These are phyloP conservation scores for Sapajus apella DNA, from an alignment of 2,113 vertebrate genomes.

Conservation along the genomic window DNA sequence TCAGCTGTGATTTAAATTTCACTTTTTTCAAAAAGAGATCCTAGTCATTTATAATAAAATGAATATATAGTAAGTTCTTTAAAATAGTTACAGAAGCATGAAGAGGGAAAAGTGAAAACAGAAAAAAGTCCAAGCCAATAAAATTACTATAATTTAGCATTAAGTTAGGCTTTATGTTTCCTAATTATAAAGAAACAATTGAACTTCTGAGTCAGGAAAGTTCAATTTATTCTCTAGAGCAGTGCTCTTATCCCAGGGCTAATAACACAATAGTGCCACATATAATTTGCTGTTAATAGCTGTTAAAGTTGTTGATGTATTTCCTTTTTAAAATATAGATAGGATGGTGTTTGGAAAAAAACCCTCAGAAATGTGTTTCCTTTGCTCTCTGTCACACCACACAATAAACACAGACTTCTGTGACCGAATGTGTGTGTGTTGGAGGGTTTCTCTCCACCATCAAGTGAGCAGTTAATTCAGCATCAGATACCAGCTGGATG, in stretches of 20 bases:
- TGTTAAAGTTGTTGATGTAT: neutral
- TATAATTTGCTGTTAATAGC: conserved; percentile 26
- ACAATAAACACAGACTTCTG: neutral
- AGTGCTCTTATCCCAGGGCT: neutral
- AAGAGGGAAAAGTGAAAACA: neutral
- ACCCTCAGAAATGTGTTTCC: neutral
- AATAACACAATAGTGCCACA: neutral
- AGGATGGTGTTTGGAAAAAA: neutral
- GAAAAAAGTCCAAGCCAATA: neutral
- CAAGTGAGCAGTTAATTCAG: neutral
- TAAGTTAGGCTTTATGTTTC: conserved; percentile 24
- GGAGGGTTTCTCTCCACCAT: neutral
- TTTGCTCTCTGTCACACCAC: neutral
- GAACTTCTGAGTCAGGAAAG: neutral
- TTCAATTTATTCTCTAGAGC: neutral
- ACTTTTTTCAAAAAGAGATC: neutral
- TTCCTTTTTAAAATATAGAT: neutral
- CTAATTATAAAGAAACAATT: conserved; percentile 37
- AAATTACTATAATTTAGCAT: neutral
- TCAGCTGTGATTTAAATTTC: conserved; percentile 18
- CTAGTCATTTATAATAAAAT: neutral
- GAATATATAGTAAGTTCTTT: neutral
- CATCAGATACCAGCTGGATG: too few relatives aligned
- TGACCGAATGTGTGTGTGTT: neutral
- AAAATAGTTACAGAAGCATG: neutral